Evolutionary conservation across 2,113 vertebrate genomes (phyloP), one percentile per base, ranked within the genome.

Genomic region (Edolisoma coerulescens): DNA sequence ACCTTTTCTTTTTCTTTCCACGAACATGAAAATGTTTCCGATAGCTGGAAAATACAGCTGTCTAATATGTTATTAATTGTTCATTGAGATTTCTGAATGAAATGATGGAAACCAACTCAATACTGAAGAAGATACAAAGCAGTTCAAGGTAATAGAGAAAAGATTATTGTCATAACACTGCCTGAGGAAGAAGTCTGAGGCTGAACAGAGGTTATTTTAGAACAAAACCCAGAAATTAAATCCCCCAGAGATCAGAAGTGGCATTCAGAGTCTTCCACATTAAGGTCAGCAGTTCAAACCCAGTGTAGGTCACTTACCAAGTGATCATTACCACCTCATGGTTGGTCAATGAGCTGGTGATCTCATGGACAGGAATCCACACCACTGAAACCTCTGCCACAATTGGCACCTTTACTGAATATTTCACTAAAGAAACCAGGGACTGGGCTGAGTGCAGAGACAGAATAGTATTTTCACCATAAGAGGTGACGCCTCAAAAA

Each of bases 201-300:
- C 56, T 87, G 45, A 80, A 49, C 14, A 73, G 47, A 56, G 59
- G 50, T 90, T 95, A 86, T 91, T 95, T 94, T 91, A 95, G 82
- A 83, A 87, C 42, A 73, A 96, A 95, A 81, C 18, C 0, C 56
- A 93, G 82, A 89, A 96, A 83, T 79, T 54, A 70, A 83, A 85
- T 41, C 49, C 84, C 90, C 45, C 42, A 45, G 59, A 79, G 57
- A 74, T 47, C 67, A 63, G 32, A 90, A 90, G 27, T 57, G 42
- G 65, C 45, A 83, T 91, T 83, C 57, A 85, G n/a, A 91, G 11
- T 64, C 63, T 85, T 89, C 85, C 57, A 79, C 57, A 70, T 44
- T 54, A 86, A 95, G 96, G 93, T 95, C 91, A 96, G 45, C 45
- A 59, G 93, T 95, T 96, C 91, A 97, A 93, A 83, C n/a, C 30